Percentiles rank a stretch among this genome's conserved stretches.
Evolutionary conservation across 64 coral and sea anemone species (phyloP).

Genomic region (Catalaphyllia jardinei): DNA sequence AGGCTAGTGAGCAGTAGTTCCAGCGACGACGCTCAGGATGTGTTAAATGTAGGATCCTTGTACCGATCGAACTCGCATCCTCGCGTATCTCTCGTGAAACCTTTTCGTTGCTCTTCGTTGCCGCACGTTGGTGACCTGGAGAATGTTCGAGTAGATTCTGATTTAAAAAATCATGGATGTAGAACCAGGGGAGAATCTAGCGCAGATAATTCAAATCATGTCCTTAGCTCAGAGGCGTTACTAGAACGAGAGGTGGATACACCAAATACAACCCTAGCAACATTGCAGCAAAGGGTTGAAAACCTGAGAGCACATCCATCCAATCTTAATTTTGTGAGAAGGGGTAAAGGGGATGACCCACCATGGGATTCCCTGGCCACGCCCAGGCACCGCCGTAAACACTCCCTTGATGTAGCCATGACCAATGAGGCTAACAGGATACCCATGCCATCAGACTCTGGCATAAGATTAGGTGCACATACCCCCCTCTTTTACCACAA

Average conservation of each 20-base stretch:
- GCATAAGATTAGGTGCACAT: background rate
- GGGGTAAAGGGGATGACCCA: conserved; percentile 40
- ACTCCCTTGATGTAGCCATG: conserved; percentile 45
- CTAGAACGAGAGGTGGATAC: conserved; percentile 6
- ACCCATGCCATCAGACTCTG: conserved; percentile 37
- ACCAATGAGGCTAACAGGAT: conserved; percentile 55
- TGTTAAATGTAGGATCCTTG: conserved; percentile 34
- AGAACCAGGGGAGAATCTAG: background rate
- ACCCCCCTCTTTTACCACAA: background rate
- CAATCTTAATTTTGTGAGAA: conserved; percentile 74
- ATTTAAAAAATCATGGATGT: conserved; percentile 17
- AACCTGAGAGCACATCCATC: conserved; percentile 51
- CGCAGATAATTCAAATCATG: background rate
- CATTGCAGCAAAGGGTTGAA: conserved; percentile 54
- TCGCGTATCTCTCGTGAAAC: conserved; percentile 43
- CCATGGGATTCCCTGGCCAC: conserved; percentile 18
- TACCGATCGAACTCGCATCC: conserved; percentile 61
- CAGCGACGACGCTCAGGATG: conserved; percentile 49
- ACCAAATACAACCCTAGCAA: background rate
- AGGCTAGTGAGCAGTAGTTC: background rate
- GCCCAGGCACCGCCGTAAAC: conserved; percentile 45
- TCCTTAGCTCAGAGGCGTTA: background rate
- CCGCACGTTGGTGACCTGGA: conserved; percentile 42
- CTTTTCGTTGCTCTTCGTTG: conserved; percentile 61
- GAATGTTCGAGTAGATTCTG: conserved; percentile 59